Base-by-base conservation (phyloP, 2,797 vertebrate genomes). In the Typhlichthys subterraneus region DNA sequence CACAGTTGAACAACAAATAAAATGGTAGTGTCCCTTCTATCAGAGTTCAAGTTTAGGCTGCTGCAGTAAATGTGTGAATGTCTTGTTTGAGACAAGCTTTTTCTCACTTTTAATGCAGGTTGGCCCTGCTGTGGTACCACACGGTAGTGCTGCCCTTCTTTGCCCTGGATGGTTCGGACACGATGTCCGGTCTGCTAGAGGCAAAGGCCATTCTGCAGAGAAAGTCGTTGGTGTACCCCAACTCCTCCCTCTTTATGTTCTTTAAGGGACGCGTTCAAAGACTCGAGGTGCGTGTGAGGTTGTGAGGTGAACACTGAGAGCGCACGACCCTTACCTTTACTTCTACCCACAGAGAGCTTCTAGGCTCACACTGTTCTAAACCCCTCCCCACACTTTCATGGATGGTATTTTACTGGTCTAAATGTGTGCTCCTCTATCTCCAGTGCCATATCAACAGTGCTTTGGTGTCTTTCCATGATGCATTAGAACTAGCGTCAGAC, bases 361-460 rank as follows among this genome's bases (percentile, higher is more conserved):
- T 42, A 42, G 38, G 38, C 8, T 42, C 38, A 42, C 38, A 42
- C 9, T 42, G 5, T 42, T 42, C 38, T 42, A 7, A 8, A 42
- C 7, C 38, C 38, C 38, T 10, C 38, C 38, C 38, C 38, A 42
- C 38, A 42, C 8, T 9, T 42, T 42, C 38, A 42, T 9, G 8
- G 38, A 10, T 42, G 5, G 38, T 42, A 29, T 29, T 29, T 29
- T 4, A 29, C 23, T 29, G 23, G 23, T 29, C 23, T 29, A 29
- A 29, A 29, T 29, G 55, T 77, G 55, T 66, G 63, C 45, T 79
- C 29, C 63, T 82, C 58, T 84, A 68, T 82, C 80, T 69, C 12
- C 80, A 99, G 97, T 99, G 97, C 91, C 96, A 98, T 80, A 99
- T 99, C 91, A 99, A 99, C 89, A 96, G 96, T 92, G 98, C 98